Evolutionary conservation across 2,888 invertebrate species (phyloP), one percentile per base, ranked within the genome.

Genomic region (Dyspetes luteomarginatus): DNA sequence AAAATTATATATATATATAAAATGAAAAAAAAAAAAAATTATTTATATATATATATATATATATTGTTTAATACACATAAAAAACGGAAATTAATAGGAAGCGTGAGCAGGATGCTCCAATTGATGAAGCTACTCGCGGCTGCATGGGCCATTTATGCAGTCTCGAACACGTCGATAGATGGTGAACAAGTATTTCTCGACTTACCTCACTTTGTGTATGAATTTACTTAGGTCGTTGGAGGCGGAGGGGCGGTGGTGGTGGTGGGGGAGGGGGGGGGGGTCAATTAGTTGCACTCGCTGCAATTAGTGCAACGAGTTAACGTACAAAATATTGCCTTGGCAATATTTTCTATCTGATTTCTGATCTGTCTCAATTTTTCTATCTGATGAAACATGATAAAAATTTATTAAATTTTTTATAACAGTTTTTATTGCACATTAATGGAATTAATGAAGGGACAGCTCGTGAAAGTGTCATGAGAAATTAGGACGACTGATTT

Each of bases 41-140:
- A n/a, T n/a, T n/a, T n/a, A n/a, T n/a, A n/a, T n/a, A n/a, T 36
- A 36, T 36, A 12, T 4, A 1, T 36, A 36, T 28, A 28, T 28
- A 2, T 36, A 7, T 36, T 2, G 9, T 9, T 12, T 36, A 12
- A 36, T 36, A 36, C 7, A 36, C 36, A 12, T 36, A 12, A 12
- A 12, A 12, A 7, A 7, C 12, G 36, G 36, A 2, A n/a, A n/a
- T 2, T 9, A 12, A 36, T 36, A 12, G 36, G 9, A 41, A 58
- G 56, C 56, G 24, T 45, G 41, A 3, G 17, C 69, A 45, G 69
- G 56, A 69, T 30, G 69, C 24, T 45, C 17, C 69, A 56, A 56
- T 69, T 69, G 56, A 22, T 30, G 58, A 30, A 30, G 17, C 15
- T 17, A 3, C 15, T 9, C 15, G 3, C 15, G 58, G 30, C 36